Percentiles rank a stretch among this genome's conserved stretches.
These are phyloP conservation scores for Pseudotriccus pelzelni DNA, from an alignment of 2,797 vertebrate genomes.

Conservation along the genomic window DNA sequence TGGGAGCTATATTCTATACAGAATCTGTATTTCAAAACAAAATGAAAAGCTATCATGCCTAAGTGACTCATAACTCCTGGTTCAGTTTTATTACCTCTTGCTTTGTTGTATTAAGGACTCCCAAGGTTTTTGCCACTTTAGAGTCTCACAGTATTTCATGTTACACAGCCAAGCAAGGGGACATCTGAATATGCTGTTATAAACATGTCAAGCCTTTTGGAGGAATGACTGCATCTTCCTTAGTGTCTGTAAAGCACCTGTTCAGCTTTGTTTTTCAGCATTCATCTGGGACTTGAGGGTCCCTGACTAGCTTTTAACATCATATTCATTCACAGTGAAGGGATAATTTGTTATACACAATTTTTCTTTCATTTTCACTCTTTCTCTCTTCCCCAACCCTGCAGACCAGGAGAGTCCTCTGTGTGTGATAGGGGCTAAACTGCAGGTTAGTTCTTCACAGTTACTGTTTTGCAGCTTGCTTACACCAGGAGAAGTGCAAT, in stretches of 20 bases:
- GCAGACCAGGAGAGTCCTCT: neutral
- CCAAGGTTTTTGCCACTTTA: neutral
- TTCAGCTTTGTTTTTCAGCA: neutral
- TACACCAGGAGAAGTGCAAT: neutral
- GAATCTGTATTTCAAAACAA: neutral
- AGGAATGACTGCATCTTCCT: neutral
- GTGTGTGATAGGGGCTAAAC: neutral
- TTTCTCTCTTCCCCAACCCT: neutral
- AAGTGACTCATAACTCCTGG: neutral
- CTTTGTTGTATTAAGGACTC: slow-evolving; percentile 10
- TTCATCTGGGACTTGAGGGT: neutral
- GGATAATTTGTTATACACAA: neutral
- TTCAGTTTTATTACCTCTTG: slow-evolving; percentile 1
- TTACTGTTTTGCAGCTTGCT: neutral
- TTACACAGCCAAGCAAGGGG: neutral
- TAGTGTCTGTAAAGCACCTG: neutral
- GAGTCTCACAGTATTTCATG: fast-evolving
- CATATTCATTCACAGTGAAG: neutral
- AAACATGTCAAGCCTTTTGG: neutral
- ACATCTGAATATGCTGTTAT: neutral
- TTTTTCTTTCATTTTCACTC: neutral
- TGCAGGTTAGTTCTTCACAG: neutral
- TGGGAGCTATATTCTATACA: neutral
- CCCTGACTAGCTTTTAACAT: neutral
- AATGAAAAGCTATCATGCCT: neutral